Conservation (phyloP, 1,140 invertebrate species). For the Harpegnathos saltator region DNA sequence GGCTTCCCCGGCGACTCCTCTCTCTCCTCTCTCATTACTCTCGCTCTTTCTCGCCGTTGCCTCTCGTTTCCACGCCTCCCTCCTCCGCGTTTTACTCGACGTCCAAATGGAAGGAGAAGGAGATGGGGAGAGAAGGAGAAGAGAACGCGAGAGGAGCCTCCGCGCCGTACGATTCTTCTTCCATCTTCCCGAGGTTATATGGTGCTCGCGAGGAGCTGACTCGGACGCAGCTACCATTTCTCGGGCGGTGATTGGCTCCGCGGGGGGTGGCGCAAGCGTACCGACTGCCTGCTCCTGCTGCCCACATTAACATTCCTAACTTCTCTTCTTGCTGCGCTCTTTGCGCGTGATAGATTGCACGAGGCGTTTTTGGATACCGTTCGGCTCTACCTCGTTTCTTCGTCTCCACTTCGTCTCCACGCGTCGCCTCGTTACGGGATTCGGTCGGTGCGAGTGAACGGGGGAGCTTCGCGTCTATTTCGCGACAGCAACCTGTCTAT, state of each 20-base stretch:
- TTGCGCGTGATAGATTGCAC: constrained; percentile 82
- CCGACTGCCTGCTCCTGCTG: constrained; percentile 75
- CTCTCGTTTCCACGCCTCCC: constrained; percentile 40
- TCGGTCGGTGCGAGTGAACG: constrained; percentile 61
- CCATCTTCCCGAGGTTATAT: constrained; percentile 71
- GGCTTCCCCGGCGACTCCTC: constrained; percentile 33
- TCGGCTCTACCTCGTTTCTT: constrained; percentile 54
- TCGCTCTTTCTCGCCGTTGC: constrained; percentile 45
- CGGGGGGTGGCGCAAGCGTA: constrained; percentile 83
- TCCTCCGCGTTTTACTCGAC: constrained; percentile 55
- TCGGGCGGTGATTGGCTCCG: constrained; percentile 84
- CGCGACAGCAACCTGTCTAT: too few species aligned
- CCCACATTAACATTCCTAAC: constrained; percentile 84
- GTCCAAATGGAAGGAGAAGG: constrained; percentile 46
- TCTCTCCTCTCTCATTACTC: constrained; percentile 54
- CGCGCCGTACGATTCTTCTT: constrained; percentile 70
- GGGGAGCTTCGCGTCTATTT: constrained; percentile 14
- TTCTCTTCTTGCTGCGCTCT: constrained; percentile 81
- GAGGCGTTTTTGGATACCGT: constrained; percentile 76
- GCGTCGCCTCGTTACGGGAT: constrained; percentile 75
- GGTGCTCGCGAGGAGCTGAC: constrained; percentile 77
- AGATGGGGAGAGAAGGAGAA: constrained; percentile 30
- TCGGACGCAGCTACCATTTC: constrained; percentile 84
- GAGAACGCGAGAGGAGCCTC: constrained; percentile 56
- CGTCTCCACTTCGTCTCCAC: too few species aligned